Evolutionary conservation across 2,888 invertebrate genomes (phyloP).

Genomic region (Caenorhabditis angaria): DNA sequence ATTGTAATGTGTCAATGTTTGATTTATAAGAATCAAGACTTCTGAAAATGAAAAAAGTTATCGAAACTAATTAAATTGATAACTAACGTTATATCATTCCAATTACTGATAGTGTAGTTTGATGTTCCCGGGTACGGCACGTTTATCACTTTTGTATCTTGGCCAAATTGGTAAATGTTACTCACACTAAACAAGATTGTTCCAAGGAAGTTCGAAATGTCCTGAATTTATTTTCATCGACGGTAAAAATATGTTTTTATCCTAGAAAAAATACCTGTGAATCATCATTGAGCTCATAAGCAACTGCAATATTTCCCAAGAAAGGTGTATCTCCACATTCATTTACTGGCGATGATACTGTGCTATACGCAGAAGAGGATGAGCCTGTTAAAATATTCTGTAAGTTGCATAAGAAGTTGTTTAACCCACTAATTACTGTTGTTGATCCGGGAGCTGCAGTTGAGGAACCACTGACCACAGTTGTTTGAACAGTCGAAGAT

Average conservation of each 20-base stretch:
- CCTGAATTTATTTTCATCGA: background rate
- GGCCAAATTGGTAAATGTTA: slow-evolving; percentile 15
- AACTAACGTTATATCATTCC: background rate
- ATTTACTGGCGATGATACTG: background rate
- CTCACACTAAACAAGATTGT: slow-evolving; percentile 20
- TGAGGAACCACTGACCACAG: background rate
- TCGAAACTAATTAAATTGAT: too few relatives aligned
- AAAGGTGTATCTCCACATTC: slow-evolving; percentile 7
- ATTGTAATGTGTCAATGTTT: slow-evolving; percentile 17
- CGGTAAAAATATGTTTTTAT: background rate
- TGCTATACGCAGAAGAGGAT: too few relatives aligned
- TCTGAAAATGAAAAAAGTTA: slow-evolving; percentile 15
- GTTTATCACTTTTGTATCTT: slow-evolving; percentile 26
- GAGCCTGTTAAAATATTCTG: too few relatives aligned
- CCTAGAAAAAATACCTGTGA: too few relatives aligned
- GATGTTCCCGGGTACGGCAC: slow-evolving; percentile 32
- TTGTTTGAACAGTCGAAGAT: background rate
- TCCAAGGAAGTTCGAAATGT: slow-evolving; percentile 19
- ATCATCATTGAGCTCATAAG: slow-evolving; percentile 17
- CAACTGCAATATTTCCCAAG: slow-evolving; percentile 24
- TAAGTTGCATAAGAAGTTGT: too few relatives aligned
- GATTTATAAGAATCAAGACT: slow-evolving; percentile 12
- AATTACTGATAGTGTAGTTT: slow-evolving; percentile 19
- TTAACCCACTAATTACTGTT: background rate
- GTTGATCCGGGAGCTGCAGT: background rate